Evolutionary conservation across 2,797 vertebrate genomes (phyloP).

Genomic region (Sylvia borin): DNA sequence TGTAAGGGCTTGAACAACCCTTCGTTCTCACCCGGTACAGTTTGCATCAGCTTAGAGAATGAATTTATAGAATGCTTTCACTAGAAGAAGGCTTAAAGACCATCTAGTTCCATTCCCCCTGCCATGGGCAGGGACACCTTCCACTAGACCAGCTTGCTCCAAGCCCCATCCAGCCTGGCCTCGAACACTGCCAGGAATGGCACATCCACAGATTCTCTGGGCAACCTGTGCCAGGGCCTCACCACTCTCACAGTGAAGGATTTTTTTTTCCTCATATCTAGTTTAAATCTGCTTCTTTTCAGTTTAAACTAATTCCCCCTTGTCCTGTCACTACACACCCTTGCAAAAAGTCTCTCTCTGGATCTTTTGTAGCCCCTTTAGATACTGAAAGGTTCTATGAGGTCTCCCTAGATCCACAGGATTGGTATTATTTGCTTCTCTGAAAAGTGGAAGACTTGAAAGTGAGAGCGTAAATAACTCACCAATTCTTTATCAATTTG

Average conservation of each 20-base stretch:
- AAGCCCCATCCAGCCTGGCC: not conserved
- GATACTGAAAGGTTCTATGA: not conserved
- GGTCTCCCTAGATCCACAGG: too few species aligned
- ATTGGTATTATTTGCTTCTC: not conserved
- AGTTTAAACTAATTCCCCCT: not conserved
- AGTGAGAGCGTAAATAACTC: not conserved
- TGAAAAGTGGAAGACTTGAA: not conserved
- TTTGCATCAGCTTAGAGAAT: not conserved
- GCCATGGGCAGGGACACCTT: not conserved
- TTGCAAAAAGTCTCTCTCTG: not conserved
- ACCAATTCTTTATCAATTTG: not conserved
- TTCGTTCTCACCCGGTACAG: not conserved
- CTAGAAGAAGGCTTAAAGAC: not conserved
- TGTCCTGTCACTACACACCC: not conserved
- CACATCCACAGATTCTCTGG: rapidly evolving
- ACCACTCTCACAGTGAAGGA: not conserved
- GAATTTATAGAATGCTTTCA: not conserved
- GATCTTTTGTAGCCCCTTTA: not conserved
- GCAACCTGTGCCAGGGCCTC: not conserved
- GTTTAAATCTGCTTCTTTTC: not conserved
- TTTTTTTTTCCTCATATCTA: not conserved
- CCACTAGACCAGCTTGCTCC: not conserved
- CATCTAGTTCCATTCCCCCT: not conserved
- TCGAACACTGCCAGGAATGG: not conserved
- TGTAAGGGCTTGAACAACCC: not conserved